Evolutionary conservation across 2,113 vertebrate genomes (phyloP), one percentile per base, ranked within the genome.

Genomic region (Australoheros scitulus): DNA sequence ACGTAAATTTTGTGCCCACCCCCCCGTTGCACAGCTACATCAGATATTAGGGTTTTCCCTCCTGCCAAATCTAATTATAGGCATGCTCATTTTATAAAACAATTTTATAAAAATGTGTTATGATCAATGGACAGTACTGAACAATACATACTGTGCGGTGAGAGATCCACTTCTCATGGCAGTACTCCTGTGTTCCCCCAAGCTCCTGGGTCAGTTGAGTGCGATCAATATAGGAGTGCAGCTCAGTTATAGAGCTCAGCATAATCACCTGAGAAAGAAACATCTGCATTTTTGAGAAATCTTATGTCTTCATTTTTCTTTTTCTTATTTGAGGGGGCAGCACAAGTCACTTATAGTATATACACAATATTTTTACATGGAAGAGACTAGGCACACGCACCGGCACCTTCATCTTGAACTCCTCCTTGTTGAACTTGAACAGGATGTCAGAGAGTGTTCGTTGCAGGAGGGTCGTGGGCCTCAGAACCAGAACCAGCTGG

Each of bases 331-430:
- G 11, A 72, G 24, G 20, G 11, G 11, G 34, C 1, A 55, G 20
- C 47, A 72, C 47, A 52, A n/a, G 26, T 72, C 26, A 72, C 18
- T 55, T 29, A 55, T 55, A 1, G 6, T 32, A n/a, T 72, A 72
- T 47, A 72, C 10, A 55, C 1, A 2, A 26, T 55, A 26, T 72
- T 55, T 72, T 52, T 72, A 26, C 47, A 55, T 17, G 18, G 68
- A 18, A 55, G 47, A 64, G 20, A 34, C 38, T 32, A 24, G 65
- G 29, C 20, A 3, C 80, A 96, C 97, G 87, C 92, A 99, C 98
- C 94, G 98, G 98, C 87, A 99, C 98, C 95, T 99, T 99, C 97
- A 99, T 99, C 95, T 98, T 99, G 96, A 99, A 97, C 84, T 99
- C 98, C 98, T 99, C 98, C 93, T 96, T 97, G 95, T 97, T 97